phyloP scores from a whole-genome alignment of 2,113 vertebrate species.

The Heloderma charlesbogerti region DNA sequence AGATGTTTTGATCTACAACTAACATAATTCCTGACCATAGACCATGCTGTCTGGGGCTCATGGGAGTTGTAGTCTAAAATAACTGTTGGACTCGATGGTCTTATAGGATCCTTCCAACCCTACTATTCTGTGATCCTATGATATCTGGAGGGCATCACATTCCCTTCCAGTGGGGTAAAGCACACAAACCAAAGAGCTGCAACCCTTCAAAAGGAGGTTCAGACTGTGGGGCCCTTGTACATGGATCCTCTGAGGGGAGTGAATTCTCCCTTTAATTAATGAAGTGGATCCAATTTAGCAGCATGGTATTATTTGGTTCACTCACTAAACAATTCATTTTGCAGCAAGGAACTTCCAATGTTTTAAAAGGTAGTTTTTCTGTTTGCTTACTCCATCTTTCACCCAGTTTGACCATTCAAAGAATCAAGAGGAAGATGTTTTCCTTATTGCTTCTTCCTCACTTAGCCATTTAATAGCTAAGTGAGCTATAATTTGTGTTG shows the following conservation, averaged over 20 bases:
- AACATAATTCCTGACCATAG: too few relatives aligned
- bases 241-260: neutral
- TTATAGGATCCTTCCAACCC: too few relatives aligned
- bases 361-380: neutral
- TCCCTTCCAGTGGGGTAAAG: too few relatives aligned
- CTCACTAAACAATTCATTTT: neutral
- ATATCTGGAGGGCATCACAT: too few relatives aligned
- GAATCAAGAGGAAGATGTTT: neutral
- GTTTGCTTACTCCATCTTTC: neutral
- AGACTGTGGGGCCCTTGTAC: too few relatives aligned
- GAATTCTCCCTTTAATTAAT: neutral
- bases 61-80: too few relatives aligned
- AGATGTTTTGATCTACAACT: too few relatives aligned
- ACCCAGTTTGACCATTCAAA: neutral
- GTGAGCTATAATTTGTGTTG: neutral
- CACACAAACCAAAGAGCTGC: neutral
- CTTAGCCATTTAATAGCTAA: neutral
- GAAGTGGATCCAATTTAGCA: neutral
- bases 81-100: too few relatives aligned
- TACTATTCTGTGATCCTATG: too few relatives aligned
- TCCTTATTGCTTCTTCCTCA: fast-evolving
- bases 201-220: neutral
- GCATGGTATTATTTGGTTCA: neutral
- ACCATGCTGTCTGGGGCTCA: too few relatives aligned
- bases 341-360: neutral